Conservation (phyloP, 1,140 invertebrate species). For the Heliconius eleuchia region DNA sequence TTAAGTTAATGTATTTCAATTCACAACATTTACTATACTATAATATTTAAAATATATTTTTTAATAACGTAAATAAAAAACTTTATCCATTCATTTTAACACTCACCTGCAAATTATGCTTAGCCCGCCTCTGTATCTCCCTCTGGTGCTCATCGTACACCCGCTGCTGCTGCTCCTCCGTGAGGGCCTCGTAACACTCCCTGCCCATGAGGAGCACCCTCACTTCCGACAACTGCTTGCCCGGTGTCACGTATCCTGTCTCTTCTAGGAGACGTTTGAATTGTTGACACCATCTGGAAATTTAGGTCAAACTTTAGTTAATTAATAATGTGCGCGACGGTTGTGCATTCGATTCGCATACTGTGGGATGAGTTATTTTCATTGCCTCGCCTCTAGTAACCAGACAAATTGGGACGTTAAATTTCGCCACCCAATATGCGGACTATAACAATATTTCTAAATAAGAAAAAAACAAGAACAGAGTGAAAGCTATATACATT, state of each 20-base stretch:
- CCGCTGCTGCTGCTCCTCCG: slow-evolving; percentile 93
- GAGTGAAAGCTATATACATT: too few species aligned
- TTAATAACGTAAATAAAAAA: not conserved
- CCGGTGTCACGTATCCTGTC: slow-evolving; percentile 96
- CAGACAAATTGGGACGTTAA: too few species aligned
- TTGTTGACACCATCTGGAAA: slow-evolving; percentile 91
- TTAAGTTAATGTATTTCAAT: too few species aligned
- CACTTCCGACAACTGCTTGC: slow-evolving; percentile 95
- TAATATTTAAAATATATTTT: not conserved
- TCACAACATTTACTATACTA: too few species aligned
- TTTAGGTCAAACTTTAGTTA: too few species aligned
- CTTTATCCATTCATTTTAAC: not conserved
- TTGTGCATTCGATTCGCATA: too few species aligned
- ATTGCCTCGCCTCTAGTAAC: too few species aligned
- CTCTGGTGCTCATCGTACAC: slow-evolving; percentile 98
- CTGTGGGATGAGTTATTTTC: too few species aligned
- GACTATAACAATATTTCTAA: too few species aligned
- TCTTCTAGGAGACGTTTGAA: slow-evolving; percentile 97
- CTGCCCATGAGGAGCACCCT: slow-evolving; percentile 96
- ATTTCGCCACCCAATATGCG: too few species aligned
- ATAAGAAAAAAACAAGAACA: too few species aligned
- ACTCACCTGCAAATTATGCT: slow-evolving; percentile 92
- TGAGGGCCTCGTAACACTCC: slow-evolving; percentile 95
- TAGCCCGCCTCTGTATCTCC: slow-evolving; percentile 94
- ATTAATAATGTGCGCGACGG: too few species aligned